Evolutionary conservation across 2,888 invertebrate genomes (phyloP).

Genomic region (Polydesmus complanatus): DNA sequence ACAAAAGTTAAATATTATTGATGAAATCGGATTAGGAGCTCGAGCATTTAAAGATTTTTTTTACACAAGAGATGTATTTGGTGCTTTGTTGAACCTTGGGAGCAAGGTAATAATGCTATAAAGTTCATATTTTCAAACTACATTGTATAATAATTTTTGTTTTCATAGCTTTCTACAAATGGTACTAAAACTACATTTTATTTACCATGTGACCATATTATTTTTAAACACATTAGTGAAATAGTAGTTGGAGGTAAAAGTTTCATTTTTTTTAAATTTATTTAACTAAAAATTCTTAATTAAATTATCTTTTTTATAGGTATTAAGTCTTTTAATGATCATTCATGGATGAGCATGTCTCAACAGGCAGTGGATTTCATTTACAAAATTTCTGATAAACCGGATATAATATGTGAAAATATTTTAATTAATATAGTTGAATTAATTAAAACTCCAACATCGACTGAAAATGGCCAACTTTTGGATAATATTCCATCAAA

Average conservation of each 20-base stretch:
- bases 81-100: constrained; percentile 39
- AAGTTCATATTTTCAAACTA: not conserved
- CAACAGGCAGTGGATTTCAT: constrained; percentile 45
- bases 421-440: constrained; percentile 23
- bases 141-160: not conserved
- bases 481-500: not conserved
- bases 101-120: not conserved
- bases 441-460: not conserved
- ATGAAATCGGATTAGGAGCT: constrained; percentile 51
- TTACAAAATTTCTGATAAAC: constrained; percentile 47
- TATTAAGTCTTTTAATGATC: constrained; percentile 33
- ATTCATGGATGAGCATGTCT: constrained; percentile 43
- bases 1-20: constrained; percentile 55
- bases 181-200: no score
- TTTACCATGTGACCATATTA: not conserved
- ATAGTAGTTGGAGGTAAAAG: no score
- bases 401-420: constrained; percentile 36
- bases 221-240: no score
- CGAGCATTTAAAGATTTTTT: constrained; percentile 39
- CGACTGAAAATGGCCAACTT: not conserved
- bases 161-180: not conserved
- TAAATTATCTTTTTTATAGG: constrained; percentile 31
- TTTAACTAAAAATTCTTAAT: no score
- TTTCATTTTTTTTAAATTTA: not conserved
- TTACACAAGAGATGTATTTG: constrained; percentile 44